Base-by-base conservation (phyloP, 35 echinoderm and acorn worm species). In the Eucidaris tribuloides region DNA sequence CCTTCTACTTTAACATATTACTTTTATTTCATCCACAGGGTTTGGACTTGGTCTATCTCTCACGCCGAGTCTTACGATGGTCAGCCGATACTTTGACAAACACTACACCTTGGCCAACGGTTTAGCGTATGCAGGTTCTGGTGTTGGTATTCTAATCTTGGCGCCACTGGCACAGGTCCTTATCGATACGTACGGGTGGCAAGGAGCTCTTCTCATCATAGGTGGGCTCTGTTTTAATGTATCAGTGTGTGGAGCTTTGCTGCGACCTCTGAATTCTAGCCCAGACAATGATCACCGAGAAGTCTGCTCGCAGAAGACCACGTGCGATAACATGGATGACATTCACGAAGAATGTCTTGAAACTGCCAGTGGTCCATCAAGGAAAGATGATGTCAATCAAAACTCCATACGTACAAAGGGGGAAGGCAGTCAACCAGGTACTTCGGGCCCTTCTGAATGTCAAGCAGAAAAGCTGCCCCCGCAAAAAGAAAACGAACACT, bases 91-190 rank as follows among this genome's bases (percentile, higher is more conserved):
- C 38, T 89, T 89, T 41, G 32, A 31, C 5, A 89, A 83, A 46
- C 62, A 63, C 15, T 70, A 89, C 62, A 71, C 57, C 42, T n/a
- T 82, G 28, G 87, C 87, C 11, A 89, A 89, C 63, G 87, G 87
- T 9, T 34, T 89, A 7, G 79, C 87, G 9, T 82, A 83, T 33
- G 43, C 60, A 28, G 87, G 87, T 19, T 83, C 87, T 66, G 87
- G 87, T 18, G 57, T 82, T 4, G 87, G 87, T 17, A 83, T 82
- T 15, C 44, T 89, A 15, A 54, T 83, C 1, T 31, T 89, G n/a
- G 78, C 87, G 5, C 87, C 87, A 9, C 19, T 89, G 9, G 64
- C 63, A n/a, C 87, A 82, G 7, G 15, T 89, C 3, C 62, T 89
- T 45, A 46, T 89, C 27, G 87, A 89, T 43, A 17, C 3, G 5